phyloP scores from a whole-genome alignment of 2,797 vertebrate species.

The Balearica regulorum region DNA sequence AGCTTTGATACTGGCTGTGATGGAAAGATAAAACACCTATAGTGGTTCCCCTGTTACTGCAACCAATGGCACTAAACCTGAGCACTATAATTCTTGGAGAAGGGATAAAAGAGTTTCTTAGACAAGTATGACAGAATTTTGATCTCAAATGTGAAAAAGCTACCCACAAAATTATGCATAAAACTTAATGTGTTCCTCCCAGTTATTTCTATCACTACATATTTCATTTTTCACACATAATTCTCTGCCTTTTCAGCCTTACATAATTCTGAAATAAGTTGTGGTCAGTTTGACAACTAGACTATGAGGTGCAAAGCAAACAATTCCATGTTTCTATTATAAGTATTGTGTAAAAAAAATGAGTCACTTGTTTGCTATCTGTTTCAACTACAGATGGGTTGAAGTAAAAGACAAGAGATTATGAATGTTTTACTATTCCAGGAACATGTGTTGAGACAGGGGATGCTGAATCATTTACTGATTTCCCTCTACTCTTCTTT shows the following conservation, averaged over 20 bases:
- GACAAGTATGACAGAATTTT: background rate
- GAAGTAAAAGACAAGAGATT: background rate
- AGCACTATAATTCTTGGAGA: background rate
- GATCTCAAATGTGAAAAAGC: background rate
- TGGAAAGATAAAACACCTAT: background rate
- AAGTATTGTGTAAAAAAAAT: background rate
- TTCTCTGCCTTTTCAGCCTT: background rate
- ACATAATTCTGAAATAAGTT: background rate
- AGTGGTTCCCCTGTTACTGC: background rate
- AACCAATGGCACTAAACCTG: background rate
- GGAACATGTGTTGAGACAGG: background rate
- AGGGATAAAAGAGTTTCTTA: background rate
- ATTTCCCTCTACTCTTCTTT: background rate
- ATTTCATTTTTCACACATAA: background rate
- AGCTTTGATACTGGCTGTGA: accelerated
- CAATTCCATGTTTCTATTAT: background rate
- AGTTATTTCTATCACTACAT: background rate
- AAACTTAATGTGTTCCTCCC: background rate
- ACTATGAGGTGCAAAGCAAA: background rate
- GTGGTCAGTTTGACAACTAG: background rate
- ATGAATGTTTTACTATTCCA: background rate
- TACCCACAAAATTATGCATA: background rate
- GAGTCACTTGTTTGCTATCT: accelerated
- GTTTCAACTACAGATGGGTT: background rate
- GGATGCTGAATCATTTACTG: background rate